Evolutionary conservation across 2,113 vertebrate genomes (phyloP).

Genomic region (Ciconia maguari): DNA sequence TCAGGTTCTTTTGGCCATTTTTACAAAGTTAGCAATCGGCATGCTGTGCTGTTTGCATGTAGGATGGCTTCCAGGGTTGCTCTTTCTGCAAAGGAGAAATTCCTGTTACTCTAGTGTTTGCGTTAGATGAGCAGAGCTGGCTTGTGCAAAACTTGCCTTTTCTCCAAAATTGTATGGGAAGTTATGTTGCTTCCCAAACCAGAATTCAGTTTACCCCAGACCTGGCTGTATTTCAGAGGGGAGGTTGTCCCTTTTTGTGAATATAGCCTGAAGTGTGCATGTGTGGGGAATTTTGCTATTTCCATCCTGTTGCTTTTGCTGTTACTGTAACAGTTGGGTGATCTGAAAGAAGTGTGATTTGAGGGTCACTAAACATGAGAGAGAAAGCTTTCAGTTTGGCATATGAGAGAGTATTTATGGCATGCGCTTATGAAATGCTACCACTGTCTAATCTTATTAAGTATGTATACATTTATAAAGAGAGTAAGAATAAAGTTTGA

Average conservation of each 20-base stretch:
- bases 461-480: background rate
- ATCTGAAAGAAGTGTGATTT: conserved; percentile 39
- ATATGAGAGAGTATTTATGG: background rate
- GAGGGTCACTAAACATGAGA: conserved; percentile 21
- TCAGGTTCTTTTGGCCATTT: background rate
- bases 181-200: background rate
- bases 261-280: background rate
- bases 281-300: background rate
- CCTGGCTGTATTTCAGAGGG: background rate
- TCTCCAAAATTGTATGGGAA: background rate
- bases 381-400: conserved; percentile 11
- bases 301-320: conserved; percentile 27
- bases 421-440: background rate
- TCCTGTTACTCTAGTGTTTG: background rate
- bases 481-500: background rate
- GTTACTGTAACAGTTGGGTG: conserved; percentile 33
- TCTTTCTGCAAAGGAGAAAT: background rate
- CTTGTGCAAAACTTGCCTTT: background rate
- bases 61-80: background rate
- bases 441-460: background rate
- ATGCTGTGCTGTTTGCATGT: background rate
- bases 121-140: background rate
- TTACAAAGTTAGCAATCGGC: background rate
- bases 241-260: background rate
- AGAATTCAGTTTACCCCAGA: background rate